These are phyloP conservation scores for Rotaria socialis DNA, from an alignment of 2,888 invertebrate species.

Conservation along the genomic window DNA sequence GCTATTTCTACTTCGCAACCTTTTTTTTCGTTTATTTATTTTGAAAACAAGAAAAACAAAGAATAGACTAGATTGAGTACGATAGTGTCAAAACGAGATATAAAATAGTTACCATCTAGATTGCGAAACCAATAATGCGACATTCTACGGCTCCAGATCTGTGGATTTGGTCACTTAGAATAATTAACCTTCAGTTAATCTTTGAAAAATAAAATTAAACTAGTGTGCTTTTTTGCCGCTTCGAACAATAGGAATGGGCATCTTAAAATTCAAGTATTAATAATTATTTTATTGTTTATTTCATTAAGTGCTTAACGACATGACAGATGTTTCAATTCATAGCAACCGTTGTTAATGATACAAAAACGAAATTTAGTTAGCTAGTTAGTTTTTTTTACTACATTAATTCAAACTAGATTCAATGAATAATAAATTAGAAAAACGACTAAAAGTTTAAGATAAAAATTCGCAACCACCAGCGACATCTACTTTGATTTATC, in stretches of 20 bases:
- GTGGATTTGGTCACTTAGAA: not conserved
- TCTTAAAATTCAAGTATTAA: not conserved
- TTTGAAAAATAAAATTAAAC: not conserved
- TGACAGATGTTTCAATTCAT: not conserved
- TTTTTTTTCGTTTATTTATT: not conserved
- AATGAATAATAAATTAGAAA: not conserved
- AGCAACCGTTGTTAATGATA: not conserved
- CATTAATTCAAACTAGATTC: not conserved
- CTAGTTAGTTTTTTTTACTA: not conserved
- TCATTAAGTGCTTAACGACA: constrained; percentile 5
- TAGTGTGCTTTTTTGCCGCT: not conserved
- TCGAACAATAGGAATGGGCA: not conserved
- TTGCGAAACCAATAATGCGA: no score
- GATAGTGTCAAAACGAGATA: no score
- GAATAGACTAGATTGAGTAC: not conserved
- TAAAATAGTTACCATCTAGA: no score
- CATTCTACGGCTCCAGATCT: no score
- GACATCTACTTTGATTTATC: not conserved
- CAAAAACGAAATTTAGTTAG: not conserved
- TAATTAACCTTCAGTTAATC: not conserved
- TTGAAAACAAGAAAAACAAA: not conserved
- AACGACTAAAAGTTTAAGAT: not conserved
- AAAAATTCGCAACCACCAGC: not conserved
- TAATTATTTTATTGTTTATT: not conserved
- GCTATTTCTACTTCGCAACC: not conserved